phyloP scores from a whole-genome alignment of 2,113 vertebrate species.

The Propithecus coquereli region DNA sequence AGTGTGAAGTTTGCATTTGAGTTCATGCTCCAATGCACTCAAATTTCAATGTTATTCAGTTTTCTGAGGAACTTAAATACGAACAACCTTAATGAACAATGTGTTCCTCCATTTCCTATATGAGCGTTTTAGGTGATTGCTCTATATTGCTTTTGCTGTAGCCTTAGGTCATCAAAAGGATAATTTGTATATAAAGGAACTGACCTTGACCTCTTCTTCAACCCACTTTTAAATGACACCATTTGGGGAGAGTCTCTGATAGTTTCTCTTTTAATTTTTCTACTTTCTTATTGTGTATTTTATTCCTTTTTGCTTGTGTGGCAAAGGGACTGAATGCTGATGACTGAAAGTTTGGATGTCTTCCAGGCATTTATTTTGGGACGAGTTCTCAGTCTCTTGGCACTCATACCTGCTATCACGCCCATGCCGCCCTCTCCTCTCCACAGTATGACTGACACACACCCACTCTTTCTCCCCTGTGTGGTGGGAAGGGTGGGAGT shows the following conservation, averaged over 20 bases:
- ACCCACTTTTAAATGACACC: conserved; percentile 41
- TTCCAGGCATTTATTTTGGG: conserved; percentile 65
- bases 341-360: conserved; percentile 62
- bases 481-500: background rate
- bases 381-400: background rate
- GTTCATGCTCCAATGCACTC: conserved; percentile 11
- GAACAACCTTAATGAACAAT: background rate
- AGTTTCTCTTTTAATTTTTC: conserved; percentile 49
- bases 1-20: background rate
- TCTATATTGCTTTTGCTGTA: background rate
- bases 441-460: background rate
- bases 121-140: background rate
- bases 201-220: background rate
- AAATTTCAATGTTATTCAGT: conserved; percentile 22
- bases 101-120: background rate
- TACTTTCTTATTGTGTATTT: conserved; percentile 55
- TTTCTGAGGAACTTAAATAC: conserved; percentile 23
- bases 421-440: background rate
- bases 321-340: conserved; percentile 69
- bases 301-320: conserved; percentile 60
- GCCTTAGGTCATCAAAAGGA: background rate
- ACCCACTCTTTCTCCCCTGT: background rate
- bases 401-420: background rate
- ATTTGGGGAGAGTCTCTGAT: background rate
- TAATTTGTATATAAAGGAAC: background rate